Conservation (phyloP, 2,797 vertebrate species). For the Erethizon dorsatum region DNA sequence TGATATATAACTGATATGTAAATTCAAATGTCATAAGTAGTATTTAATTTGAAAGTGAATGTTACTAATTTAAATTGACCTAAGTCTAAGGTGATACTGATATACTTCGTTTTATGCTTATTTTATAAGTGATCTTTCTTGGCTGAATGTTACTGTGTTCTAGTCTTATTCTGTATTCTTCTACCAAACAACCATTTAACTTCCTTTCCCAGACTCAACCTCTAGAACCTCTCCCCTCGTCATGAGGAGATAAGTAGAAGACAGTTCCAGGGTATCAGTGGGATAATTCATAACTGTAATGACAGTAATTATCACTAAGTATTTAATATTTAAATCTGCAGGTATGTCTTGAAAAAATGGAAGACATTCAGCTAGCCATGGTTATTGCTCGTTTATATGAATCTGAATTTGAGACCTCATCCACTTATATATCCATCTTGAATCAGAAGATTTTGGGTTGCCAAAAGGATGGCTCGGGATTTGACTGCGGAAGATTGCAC, state of each 20-base stretch:
- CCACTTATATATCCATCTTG: conserved; percentile 96
- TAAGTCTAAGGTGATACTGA: neutral
- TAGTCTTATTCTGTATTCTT: conserved; percentile 40
- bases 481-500: conserved; percentile 94
- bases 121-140: conserved; percentile 48
- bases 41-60: conserved; percentile 64
- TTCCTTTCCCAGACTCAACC: neutral
- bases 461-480: conserved; percentile 93
- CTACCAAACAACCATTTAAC: neutral
- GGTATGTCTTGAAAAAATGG: conserved; percentile 99
- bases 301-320: conserved; percentile 21
- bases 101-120: conserved; percentile 3
- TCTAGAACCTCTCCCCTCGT: neutral
- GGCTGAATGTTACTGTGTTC: neutral
- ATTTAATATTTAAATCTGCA: conserved; percentile 82
- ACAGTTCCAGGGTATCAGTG: neutral
- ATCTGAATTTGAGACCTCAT: conserved; percentile 97
- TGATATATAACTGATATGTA: conserved; percentile 30
- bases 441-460: conserved; percentile 97
- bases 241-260: neutral
- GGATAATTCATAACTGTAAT: conserved; percentile 32
- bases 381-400: conserved; percentile 98
- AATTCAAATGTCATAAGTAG: neutral
- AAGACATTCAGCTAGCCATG: conserved; percentile 98
- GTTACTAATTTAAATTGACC: conserved; percentile 46